Base-by-base conservation (phyloP, 2,888 invertebrate genomes). In the Shargacucullia verbasci region DNA sequence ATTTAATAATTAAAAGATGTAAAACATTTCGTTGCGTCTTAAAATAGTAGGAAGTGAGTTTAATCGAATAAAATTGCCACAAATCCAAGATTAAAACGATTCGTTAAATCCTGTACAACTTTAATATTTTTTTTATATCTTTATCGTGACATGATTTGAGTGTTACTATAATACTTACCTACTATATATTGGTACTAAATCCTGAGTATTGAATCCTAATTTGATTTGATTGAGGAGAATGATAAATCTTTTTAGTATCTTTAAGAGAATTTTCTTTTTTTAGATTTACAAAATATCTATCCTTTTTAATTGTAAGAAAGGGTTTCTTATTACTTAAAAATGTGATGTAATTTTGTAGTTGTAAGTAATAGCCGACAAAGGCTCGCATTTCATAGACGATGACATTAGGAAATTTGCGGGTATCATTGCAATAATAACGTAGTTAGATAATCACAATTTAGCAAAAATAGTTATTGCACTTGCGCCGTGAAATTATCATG, bases 311-410 rank as follows among this genome's bases (percentile, higher is more conserved):
- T 8, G 58, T 59, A 59, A 60, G 45, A 47, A 53, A 65, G 64
- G 65, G 65, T 59, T 78, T 75, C 78, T 80, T 83, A 79, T 79
- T 83, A 85, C 82, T 83, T 86, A 84, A 85, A 81, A 82, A 80
- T 87, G 86, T 89, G 85, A 88, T 87, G 78, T 76, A 80, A 76
- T 70, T 74, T 76, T 64, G 64, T 86, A 85, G 84, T 65, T 75
- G 76, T 84, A 80, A 81, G 78, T 59, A 49, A 66, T 53, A 61
- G 76, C 74, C 76, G 62, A 55, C 47, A 43, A 67, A 55, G 76
- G 78, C 73, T 74, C 72, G 81, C 76, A 78, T 84, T 83, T 81
- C 77, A 75, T 77, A 75, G 67, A 50, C 45, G 62, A 65, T 54
- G 59, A 59, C 49, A 45, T 69, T 73, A 60, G 47, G 48, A 45